Conservation (phyloP, 2,797 vertebrate genomes). For the Trachops cirrhosus region DNA sequence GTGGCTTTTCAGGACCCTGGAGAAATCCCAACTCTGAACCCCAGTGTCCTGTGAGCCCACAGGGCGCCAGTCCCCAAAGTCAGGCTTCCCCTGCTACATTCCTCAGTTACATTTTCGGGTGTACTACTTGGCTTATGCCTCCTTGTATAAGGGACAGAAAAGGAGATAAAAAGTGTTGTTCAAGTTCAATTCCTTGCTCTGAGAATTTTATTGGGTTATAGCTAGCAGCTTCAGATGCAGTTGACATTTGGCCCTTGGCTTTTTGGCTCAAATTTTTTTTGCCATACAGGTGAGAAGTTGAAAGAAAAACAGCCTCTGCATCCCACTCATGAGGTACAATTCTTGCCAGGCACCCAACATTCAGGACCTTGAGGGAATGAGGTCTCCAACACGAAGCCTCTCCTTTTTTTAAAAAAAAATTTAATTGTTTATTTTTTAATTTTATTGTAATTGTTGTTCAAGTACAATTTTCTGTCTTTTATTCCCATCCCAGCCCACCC, state of each 20-base stretch:
- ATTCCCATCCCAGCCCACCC: no score
- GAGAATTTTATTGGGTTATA: rapidly evolving
- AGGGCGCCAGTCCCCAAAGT: not conserved
- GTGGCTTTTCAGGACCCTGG: not conserved
- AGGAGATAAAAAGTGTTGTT: not conserved
- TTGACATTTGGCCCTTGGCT: not conserved
- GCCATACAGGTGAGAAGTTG: not conserved
- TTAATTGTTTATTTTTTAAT: no score
- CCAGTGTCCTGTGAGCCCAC: not conserved
- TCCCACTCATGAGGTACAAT: not conserved
- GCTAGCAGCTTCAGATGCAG: not conserved
- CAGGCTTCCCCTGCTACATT: not conserved
- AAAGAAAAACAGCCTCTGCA: not conserved
- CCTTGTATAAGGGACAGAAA: not conserved
- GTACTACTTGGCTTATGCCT: not conserved
- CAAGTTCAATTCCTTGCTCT: not conserved
- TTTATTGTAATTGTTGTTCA: no score
- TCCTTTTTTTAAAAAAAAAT: not conserved
- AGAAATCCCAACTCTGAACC: not conserved
- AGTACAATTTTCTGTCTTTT: no score
- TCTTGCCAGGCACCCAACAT: not conserved
- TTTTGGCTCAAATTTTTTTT: slow-evolving; percentile 21
- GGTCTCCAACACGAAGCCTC: not conserved
- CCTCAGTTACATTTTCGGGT: not conserved
- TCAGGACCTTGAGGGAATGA: not conserved